Evolutionary conservation across 2,888 invertebrate genomes (phyloP).

Genomic region (Poecilobothrus nobilitatus): DNA sequence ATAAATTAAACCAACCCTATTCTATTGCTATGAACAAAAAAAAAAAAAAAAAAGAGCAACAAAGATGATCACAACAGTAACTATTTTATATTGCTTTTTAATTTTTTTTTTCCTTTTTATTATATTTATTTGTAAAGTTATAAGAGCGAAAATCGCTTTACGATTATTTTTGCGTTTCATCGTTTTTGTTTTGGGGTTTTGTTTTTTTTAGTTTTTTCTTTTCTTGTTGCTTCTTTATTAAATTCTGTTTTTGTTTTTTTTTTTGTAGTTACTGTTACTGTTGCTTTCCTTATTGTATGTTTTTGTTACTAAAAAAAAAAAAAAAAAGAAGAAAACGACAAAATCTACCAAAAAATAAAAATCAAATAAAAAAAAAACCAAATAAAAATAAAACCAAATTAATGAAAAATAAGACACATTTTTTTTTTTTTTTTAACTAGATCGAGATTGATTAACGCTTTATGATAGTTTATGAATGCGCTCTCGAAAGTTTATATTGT

Average conservation of each 20-base stretch:
- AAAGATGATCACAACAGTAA: too few species aligned
- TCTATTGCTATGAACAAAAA: too few species aligned
- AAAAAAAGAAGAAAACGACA: neutral
- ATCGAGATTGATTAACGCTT: slow-evolving; percentile 3
- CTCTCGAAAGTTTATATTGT: neutral
- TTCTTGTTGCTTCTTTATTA: neutral
- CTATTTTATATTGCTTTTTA: too few species aligned
- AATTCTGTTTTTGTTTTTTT: neutral
- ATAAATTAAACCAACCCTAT: too few species aligned
- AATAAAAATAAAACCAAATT: neutral
- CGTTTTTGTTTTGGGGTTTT: neutral
- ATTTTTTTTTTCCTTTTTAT: too few species aligned
- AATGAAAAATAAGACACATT: neutral
- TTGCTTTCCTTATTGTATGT: neutral
- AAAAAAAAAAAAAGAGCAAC: too few species aligned
- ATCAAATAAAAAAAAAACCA: neutral
- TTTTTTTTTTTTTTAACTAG: slow-evolving; percentile 1
- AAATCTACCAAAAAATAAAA: too few species aligned
- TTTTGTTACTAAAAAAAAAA: neutral
- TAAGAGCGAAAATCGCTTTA: too few species aligned
- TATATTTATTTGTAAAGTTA: too few species aligned
- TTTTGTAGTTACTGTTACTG: neutral
- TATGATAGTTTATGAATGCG: slow-evolving; percentile 6
- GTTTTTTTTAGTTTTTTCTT: too few species aligned
- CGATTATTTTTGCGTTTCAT: neutral